phyloP scores from a whole-genome alignment of 2,888 invertebrate genomes.

The Parnassius orleans region DNA sequence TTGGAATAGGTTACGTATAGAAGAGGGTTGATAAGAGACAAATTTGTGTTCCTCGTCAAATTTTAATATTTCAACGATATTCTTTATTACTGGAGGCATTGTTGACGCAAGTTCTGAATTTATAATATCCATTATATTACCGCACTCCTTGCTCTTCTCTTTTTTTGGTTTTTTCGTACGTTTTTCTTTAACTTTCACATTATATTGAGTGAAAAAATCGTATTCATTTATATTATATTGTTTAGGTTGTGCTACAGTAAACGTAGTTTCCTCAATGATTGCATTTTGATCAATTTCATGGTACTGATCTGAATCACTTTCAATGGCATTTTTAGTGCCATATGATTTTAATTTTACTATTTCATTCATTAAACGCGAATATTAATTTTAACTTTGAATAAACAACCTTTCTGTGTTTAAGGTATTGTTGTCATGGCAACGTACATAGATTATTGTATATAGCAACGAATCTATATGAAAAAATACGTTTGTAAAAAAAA shows the following conservation, averaged over 20 bases:
- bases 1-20: constrained; percentile 34
- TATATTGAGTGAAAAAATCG: constrained; percentile 59
- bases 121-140: constrained; percentile 61
- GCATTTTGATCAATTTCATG: constrained; percentile 58
- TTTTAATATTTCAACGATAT: constrained; percentile 45
- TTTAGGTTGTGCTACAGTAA: constrained; percentile 35
- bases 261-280: constrained; percentile 40
- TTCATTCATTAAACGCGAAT: constrained; percentile 45
- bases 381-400: too few relatives aligned
- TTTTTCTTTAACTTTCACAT: constrained; percentile 39
- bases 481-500: too few relatives aligned
- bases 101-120: constrained; percentile 52
- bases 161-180: constrained; percentile 28
- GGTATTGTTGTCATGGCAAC: too few relatives aligned
- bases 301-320: constrained; percentile 62
- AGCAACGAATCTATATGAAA: too few relatives aligned
- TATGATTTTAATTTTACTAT: constrained; percentile 54
- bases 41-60: constrained; percentile 37
- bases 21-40: constrained; percentile 40
- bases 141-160: constrained; percentile 42
- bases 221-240: constrained; percentile 44
- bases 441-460: too few relatives aligned
- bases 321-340: constrained; percentile 36
- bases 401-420: too few relatives aligned
- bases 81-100: constrained; percentile 46